A percentile compares a stretch with the other conserved stretches of the same genome.
phyloP scores from a whole-genome alignment of 2,888 invertebrate species.

The Limnephilus lunatus region DNA sequence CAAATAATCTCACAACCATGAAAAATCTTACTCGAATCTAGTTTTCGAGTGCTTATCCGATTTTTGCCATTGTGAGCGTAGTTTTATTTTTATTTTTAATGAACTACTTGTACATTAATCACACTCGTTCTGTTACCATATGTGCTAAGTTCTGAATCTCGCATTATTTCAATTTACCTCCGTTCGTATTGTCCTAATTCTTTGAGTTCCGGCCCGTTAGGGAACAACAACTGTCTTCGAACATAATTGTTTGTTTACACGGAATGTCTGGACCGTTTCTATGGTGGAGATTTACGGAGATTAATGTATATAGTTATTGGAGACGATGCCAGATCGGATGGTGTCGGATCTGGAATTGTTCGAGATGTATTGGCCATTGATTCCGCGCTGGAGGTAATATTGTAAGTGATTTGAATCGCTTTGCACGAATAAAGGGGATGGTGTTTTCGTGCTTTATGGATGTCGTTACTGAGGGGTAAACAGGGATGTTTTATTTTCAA shows the following conservation, averaged over 20 bases:
- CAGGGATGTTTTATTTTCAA: background rate
- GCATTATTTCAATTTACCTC: conserved; percentile 53
- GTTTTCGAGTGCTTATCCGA: too few species aligned
- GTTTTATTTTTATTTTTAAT: background rate
- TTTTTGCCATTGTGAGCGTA: background rate
- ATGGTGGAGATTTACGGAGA: conserved; percentile 23
- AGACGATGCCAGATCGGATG: conserved; percentile 39
- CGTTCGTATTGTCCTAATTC: conserved; percentile 46
- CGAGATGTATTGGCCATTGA: conserved; percentile 42
- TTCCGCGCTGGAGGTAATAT: conserved; percentile 32
- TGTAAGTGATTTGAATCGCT: conserved; percentile 37
- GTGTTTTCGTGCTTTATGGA: conserved; percentile 10
- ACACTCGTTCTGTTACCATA: conserved; percentile 34
- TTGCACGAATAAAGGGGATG: conserved; percentile 11
- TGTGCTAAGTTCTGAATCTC: background rate
- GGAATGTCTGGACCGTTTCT: conserved; percentile 50
- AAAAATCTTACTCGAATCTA: too few species aligned
- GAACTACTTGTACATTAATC: background rate
- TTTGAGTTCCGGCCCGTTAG: conserved; percentile 43
- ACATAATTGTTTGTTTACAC: conserved; percentile 55
- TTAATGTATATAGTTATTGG: conserved; percentile 45
- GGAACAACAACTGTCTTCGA: conserved; percentile 47
- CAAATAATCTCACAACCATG: too few species aligned
- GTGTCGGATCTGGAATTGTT: conserved; percentile 17
- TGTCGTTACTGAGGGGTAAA: background rate